Base-by-base conservation (phyloP, 2,888 invertebrate species). In the Nezara viridula region DNA sequence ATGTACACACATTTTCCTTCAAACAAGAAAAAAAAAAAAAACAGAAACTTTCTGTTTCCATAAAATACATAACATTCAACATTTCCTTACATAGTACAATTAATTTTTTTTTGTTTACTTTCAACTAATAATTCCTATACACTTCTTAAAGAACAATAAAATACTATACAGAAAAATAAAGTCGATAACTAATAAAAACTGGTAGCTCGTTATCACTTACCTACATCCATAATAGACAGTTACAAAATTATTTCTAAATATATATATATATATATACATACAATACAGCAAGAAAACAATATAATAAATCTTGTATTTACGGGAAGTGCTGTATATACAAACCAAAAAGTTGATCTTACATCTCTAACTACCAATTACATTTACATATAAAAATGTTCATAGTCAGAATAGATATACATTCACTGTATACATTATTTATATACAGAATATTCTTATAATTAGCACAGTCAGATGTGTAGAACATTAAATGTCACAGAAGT, bases 221-320 rank as follows among this genome's bases (percentile, higher is more conserved):
- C 24, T 81, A 47, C 37, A 73, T 37, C 21, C 66, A 73, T 66
- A 16, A 66, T 32, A 66, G 32, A 66, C 32, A 77, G 12, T 81
- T 44, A 81, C n/a, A 81, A 44, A 81, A 81, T 81, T n/a, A 81
- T 81, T 81, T 47, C n/a, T 44, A 81, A 44, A 37, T n/a, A n/a
- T n/a, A n/a, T n/a, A 44, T 81, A 81, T n/a, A 0, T 81, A 81
- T 81, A 81, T 81, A 47, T 81, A 81, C 81, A 73, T 73, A 73
- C 66, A 73, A 73, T 73, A 73, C 66, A 73, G 66, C 66, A 81
- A 81, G 81, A 81, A 81, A 81, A 81, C 44, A 81, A 81, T 81
- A 73, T 73, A 37, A 40, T 81, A 81, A 81, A 44, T 81, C 44
- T 81, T 81, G 44, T 81, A 81, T 44, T 81, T 47, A 81, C 44